These are phyloP conservation scores for Rhorus exstirpatorius DNA, from an alignment of 2,888 invertebrate species.

Conservation along the genomic window DNA sequence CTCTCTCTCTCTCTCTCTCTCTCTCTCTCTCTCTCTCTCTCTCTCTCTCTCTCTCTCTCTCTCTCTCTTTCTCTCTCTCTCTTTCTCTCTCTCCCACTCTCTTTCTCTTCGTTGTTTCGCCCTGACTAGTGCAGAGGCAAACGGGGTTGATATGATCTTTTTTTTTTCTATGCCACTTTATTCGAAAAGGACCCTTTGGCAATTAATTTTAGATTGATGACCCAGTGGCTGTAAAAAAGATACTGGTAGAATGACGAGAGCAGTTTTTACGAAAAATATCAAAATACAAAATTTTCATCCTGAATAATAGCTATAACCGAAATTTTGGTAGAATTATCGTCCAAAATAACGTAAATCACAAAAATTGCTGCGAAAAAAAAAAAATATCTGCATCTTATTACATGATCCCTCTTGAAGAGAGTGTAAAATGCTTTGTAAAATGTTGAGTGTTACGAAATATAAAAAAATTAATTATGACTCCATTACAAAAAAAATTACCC, in stretches of 20 bases:
- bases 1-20: slow-evolving; percentile 1
- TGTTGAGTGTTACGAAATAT: too few relatives aligned
- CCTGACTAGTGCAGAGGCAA: slow-evolving; percentile 17
- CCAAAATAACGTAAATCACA: neutral
- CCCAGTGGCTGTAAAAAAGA: slow-evolving; percentile 20
- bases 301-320: neutral
- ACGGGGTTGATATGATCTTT: neutral
- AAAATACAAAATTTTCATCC: neutral
- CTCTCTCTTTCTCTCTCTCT: too few relatives aligned
- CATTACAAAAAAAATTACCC: too few relatives aligned
- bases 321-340: neutral
- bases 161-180: slow-evolving; percentile 38
- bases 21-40: neutral
- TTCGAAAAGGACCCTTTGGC: slow-evolving; percentile 9
- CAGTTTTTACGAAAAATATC: neutral
- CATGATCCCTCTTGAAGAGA: too few relatives aligned
- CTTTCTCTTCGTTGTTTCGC: too few relatives aligned
- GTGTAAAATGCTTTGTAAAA: too few relatives aligned
- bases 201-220: slow-evolving; percentile 55
- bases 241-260: neutral
- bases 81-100: too few relatives aligned
- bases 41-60: slow-evolving; percentile 28
- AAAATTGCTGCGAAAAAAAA: neutral
- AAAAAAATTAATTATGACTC: too few relatives aligned
- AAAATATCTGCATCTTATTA: too few relatives aligned